phyloP scores from a whole-genome alignment of 2,888 invertebrate genomes.

The Ethmia dodecea region DNA sequence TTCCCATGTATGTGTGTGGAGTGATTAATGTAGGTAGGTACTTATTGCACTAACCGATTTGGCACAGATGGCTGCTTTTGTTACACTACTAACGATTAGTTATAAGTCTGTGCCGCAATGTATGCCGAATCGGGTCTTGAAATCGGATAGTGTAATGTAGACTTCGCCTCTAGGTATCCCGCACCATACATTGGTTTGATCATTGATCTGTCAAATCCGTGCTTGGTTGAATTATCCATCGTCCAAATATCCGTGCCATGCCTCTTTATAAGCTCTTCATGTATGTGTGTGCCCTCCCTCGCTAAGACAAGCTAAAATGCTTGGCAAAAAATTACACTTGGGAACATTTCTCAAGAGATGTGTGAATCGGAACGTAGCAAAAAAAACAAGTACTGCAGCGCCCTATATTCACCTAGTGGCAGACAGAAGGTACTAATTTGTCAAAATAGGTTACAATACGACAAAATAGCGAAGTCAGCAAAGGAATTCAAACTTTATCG shows the following conservation, averaged over 20 bases:
- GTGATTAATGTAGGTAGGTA: background rate
- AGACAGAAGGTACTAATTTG: slow-evolving; percentile 65
- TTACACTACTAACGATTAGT: background rate
- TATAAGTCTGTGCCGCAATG: no score
- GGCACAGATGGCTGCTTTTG: background rate
- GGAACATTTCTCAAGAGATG: background rate
- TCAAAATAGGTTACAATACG: slow-evolving; percentile 68
- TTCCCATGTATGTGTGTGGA: background rate
- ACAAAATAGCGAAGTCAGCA: slow-evolving; percentile 29
- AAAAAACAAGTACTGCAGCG: slow-evolving; percentile 34
- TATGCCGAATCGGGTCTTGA: background rate
- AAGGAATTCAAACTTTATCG: slow-evolving; percentile 22
- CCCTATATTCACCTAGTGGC: slow-evolving; percentile 53
- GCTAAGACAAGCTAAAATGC: background rate
- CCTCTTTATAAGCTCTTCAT: background rate
- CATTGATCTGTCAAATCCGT: no score
- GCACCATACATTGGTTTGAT: no score
- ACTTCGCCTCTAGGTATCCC: no score
- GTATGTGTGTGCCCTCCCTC: background rate
- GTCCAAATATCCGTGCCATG: background rate
- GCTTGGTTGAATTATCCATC: no score
- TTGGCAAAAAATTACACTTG: no score
- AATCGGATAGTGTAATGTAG: background rate
- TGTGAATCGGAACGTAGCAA: slow-evolving; percentile 15
- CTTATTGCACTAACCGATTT: background rate